Conservation (phyloP, 2,797 vertebrate species). For the Leptoclinus maculatus region DNA sequence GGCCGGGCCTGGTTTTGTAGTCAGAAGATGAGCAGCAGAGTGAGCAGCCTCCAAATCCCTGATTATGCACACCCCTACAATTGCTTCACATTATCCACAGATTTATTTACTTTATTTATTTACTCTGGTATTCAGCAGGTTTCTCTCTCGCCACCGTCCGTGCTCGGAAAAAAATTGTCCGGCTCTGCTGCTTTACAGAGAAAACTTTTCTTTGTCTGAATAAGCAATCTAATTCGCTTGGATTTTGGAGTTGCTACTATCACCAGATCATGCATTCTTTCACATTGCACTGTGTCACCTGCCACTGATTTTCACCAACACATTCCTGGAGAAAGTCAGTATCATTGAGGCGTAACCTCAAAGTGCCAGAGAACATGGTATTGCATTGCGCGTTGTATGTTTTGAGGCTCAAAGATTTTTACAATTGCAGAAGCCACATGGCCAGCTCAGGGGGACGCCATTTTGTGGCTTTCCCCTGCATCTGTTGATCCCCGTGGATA, state of each 20-base stretch:
- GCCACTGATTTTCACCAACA: conserved; percentile 12
- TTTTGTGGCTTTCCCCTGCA: conserved; percentile 69
- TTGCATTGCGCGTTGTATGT: conserved; percentile 20
- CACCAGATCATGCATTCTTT: neutral
- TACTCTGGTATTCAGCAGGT: conserved; percentile 69
- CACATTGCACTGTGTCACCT: conserved; percentile 2
- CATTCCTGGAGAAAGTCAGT: neutral
- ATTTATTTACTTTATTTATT: conserved; percentile 77
- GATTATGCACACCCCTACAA: conserved; percentile 76
- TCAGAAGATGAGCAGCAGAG: conserved; percentile 74
- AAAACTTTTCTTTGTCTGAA: conserved; percentile 42
- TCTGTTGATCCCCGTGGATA: conserved; percentile 71
- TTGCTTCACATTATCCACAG: conserved; percentile 69
- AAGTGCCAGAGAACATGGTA: conserved; percentile 3
- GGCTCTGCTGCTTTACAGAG: conserved; percentile 21
- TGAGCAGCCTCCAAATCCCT: conserved; percentile 75
- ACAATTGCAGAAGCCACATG: conserved; percentile 54
- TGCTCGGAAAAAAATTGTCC: conserved; percentile 22
- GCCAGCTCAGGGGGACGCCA: conserved; percentile 61
- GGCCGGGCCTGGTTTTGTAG: conserved; percentile 63
- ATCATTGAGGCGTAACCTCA: conserved; percentile 1
- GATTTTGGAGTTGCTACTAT: conserved; percentile 7
- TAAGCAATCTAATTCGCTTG: conserved; percentile 45
- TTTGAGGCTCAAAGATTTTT: conserved; percentile 60
- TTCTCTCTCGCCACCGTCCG: conserved; percentile 34